These are phyloP conservation scores for Mamestra configurata DNA, from an alignment of 1,140 invertebrate genomes.

Conservation along the genomic window DNA sequence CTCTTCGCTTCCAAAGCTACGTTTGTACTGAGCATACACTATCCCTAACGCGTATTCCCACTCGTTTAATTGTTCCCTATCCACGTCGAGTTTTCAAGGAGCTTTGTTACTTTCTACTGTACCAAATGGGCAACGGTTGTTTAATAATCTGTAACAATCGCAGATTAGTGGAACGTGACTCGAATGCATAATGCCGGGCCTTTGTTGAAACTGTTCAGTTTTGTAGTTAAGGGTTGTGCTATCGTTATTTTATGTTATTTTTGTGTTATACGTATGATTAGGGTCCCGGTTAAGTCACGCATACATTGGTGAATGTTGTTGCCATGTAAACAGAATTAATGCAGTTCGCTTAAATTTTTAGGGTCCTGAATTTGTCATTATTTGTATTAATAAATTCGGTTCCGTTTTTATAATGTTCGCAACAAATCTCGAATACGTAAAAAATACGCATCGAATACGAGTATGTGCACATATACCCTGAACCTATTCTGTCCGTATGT, in stretches of 20 bases:
- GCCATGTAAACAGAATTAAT: neutral
- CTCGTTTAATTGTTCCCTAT: slow-evolving; percentile 55
- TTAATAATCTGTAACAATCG: slow-evolving; percentile 64
- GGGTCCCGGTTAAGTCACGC: neutral
- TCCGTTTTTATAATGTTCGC: too few relatives aligned
- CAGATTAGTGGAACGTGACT: slow-evolving; percentile 62
- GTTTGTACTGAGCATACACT: neutral
- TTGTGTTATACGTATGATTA: slow-evolving; percentile 66
- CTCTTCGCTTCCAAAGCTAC: neutral
- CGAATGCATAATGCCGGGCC: slow-evolving; percentile 52
- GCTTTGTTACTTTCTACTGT: slow-evolving; percentile 56
- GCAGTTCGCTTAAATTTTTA: neutral
- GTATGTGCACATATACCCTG: too few relatives aligned
- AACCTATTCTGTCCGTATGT: too few relatives aligned
- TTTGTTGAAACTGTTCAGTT: slow-evolving; percentile 54
- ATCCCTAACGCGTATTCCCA: neutral
- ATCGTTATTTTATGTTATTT: slow-evolving; percentile 60
- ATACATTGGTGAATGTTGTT: neutral
- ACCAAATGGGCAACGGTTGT: slow-evolving; percentile 55
- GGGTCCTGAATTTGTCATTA: too few relatives aligned
- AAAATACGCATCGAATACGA: too few relatives aligned
- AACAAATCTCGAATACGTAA: too few relatives aligned
- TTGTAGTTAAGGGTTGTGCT: slow-evolving; percentile 56
- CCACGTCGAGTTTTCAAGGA: slow-evolving; percentile 56
- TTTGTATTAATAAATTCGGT: too few relatives aligned